Evolutionary conservation across 53 echinoderm and acorn worm species (phyloP).

Genomic region (Arbacia lixula): DNA sequence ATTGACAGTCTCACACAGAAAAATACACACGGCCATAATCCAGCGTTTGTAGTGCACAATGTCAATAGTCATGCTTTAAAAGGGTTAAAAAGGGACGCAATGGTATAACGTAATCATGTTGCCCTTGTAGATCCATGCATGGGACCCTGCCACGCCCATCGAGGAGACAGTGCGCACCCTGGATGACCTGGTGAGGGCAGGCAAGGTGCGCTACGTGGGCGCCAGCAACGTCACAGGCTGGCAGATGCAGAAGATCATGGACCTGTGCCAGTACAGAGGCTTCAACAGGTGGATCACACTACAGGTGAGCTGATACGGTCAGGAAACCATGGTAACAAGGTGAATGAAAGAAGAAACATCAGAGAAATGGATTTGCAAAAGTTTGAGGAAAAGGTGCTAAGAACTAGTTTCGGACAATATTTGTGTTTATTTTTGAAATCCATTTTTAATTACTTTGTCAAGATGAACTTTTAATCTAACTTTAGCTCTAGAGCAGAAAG

Average conservation of each 20-base stretch:
- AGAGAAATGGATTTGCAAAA: neutral
- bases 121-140: constrained; percentile 63
- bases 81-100: too few relatives aligned
- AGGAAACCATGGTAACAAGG: neutral
- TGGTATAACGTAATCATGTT: too few relatives aligned
- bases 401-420: too few relatives aligned
- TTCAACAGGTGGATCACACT: constrained; percentile 67
- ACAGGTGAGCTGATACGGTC: constrained; percentile 53
- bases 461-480: too few relatives aligned
- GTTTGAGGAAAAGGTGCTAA: too few relatives aligned
- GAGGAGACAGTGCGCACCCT: constrained; percentile 74
- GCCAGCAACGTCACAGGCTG: constrained; percentile 77
- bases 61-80: too few relatives aligned
- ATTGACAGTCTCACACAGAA: too few relatives aligned
- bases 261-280: constrained; percentile 63
- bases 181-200: constrained; percentile 75
- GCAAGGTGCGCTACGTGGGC: constrained; percentile 80
- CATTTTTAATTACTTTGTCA: too few relatives aligned
- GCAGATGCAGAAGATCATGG: constrained; percentile 84
- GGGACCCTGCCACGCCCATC: constrained; percentile 71
- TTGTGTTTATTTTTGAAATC: too few relatives aligned
- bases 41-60: too few relatives aligned
- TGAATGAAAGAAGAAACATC: neutral
- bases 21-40: too few relatives aligned
- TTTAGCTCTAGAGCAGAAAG: too few relatives aligned